These are phyloP conservation scores for Platorchestia sp. DNA, from an alignment of 1,140 invertebrate genomes.

Conservation along the genomic window DNA sequence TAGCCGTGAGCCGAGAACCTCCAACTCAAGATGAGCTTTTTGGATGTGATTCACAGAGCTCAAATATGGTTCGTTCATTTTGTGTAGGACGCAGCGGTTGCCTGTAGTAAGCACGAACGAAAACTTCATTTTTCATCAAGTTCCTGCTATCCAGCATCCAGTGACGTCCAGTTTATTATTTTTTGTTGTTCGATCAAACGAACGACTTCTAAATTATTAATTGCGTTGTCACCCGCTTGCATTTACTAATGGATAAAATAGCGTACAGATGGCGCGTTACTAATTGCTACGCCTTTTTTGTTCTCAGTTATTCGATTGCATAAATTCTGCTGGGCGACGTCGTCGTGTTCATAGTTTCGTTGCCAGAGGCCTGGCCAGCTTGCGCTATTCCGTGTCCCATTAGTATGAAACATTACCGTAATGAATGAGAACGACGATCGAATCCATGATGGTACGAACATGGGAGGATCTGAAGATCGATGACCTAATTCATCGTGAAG, in stretches of 20 bases:
- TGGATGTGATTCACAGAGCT: background rate
- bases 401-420: background rate
- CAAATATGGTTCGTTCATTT: background rate
- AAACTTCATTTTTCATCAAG: background rate
- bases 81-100: background rate
- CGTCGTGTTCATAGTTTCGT: background rate
- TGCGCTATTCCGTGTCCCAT: background rate
- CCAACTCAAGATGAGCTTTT: background rate
- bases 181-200: background rate
- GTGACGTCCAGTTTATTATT: background rate
- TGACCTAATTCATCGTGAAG: background rate
- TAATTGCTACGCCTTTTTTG: background rate
- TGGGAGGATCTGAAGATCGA: background rate
- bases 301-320: background rate
- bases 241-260: background rate
- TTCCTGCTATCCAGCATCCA: background rate
- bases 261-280: background rate
- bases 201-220: background rate
- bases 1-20: background rate
- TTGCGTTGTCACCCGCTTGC: background rate
- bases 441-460: background rate
- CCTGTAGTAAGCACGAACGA: background rate
- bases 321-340: background rate
- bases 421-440: background rate
- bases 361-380: background rate